phyloP scores from a whole-genome alignment of 2,797 vertebrate genomes.

The Clarias laeviceps region DNA sequence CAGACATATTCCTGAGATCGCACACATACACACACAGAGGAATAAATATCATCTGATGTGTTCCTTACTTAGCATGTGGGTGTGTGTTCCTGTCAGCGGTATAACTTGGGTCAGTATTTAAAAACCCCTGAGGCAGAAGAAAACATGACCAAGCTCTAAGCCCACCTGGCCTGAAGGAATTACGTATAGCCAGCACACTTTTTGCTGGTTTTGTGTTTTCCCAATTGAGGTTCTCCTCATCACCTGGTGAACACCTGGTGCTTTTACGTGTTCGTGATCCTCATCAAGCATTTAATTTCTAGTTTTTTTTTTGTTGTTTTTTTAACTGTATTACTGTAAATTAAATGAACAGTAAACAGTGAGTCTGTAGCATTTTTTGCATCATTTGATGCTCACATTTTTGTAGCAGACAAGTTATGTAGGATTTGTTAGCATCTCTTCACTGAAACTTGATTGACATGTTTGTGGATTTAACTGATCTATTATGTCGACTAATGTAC shows the following conservation, averaged over 20 bases:
- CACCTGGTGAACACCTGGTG: neutral
- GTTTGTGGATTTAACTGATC: constrained; percentile 13
- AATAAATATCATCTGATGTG: neutral
- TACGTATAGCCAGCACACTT: neutral
- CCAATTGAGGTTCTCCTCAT: neutral
- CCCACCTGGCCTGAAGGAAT: neutral
- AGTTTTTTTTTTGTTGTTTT: neutral
- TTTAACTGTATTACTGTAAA: neutral
- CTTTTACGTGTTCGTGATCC: neutral
- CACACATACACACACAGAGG: neutral
- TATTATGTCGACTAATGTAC: constrained; percentile 28
- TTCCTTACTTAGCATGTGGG: neutral
- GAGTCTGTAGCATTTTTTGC: neutral
- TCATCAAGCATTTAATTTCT: neutral
- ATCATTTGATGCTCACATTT: neutral
- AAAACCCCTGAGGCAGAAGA: neutral
- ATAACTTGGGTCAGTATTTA: neutral
- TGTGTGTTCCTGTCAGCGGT: neutral
- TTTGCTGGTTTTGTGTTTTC: neutral
- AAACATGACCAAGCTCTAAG: neutral
- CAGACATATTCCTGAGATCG: neutral
- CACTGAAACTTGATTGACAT: constrained; percentile 13
- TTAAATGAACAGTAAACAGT: neutral
- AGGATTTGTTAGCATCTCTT: neutral
- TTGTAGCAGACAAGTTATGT: neutral